Percentiles rank a stretch among this genome's conserved stretches.
These are phyloP conservation scores for Pseudorhombus dupliciocellatus DNA, from an alignment of 2,113 vertebrate species.

Conservation along the genomic window DNA sequence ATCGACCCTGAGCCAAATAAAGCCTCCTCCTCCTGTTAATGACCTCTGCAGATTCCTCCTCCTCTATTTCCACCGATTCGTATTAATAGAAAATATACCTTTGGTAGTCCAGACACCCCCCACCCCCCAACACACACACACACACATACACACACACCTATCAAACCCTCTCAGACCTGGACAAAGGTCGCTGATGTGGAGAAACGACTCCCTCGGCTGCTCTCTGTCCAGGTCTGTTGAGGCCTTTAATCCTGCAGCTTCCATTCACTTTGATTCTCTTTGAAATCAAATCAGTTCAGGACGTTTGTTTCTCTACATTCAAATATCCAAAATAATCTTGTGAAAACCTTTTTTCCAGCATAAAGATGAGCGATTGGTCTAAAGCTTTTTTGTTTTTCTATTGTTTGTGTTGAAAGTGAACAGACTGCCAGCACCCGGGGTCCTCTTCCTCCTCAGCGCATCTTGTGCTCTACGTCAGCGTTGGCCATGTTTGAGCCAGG, in stretches of 20 bases:
- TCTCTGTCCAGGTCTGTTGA: constrained; percentile 47
- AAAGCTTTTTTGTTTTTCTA: constrained; percentile 11
- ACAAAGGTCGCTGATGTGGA: constrained; percentile 30
- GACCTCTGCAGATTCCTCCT: not conserved
- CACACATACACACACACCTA: not conserved
- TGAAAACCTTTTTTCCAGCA: constrained; percentile 4
- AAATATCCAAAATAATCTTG: constrained; percentile 25
- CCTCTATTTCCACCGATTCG: constrained; percentile 23
- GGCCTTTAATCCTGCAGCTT: not conserved
- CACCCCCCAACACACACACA: not conserved
- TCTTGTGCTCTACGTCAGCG: constrained; percentile 91
- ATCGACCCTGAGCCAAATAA: constrained; percentile 48
- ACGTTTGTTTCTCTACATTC: constrained; percentile 13
- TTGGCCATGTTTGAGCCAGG: constrained; percentile 93
- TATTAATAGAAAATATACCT: constrained; percentile 47
- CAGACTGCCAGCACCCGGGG: constrained; percentile 20
- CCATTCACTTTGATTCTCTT: constrained; percentile 53
- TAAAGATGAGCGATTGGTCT: constrained; percentile 30
- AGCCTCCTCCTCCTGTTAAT: not conserved
- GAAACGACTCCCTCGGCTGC: constrained; percentile 6
- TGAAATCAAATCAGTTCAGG: constrained; percentile 46
- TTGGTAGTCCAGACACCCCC: constrained; percentile 31
- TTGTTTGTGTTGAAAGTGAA: constrained; percentile 64
- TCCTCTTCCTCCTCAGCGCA: constrained; percentile 81
- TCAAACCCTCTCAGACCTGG: constrained; percentile 37